Conservation (phyloP, 2,888 invertebrate species). For the Lasioglossum zephyrum region DNA sequence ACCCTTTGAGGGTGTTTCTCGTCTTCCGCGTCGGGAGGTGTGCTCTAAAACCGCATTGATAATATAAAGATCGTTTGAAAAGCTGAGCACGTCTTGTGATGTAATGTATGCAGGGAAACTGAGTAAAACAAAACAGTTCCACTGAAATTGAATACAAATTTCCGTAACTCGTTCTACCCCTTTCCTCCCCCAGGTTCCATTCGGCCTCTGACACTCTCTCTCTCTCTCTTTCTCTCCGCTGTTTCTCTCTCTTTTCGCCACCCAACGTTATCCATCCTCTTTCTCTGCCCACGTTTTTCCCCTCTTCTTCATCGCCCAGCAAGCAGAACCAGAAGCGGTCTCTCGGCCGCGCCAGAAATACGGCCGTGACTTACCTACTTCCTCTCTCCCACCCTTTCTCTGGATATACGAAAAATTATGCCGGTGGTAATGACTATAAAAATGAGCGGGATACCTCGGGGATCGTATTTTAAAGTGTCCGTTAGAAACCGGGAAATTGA, state of each 20-base stretch:
- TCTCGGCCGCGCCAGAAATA: conserved; percentile 60
- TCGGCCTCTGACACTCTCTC: conserved; percentile 18
- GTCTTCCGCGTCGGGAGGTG: conserved; percentile 38
- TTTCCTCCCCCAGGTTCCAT: not conserved
- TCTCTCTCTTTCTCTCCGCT: conserved; percentile 21
- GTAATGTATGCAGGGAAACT: conserved; percentile 75
- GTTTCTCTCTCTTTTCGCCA: not conserved
- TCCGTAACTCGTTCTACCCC: conserved; percentile 41
- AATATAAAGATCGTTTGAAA: conserved; percentile 75
- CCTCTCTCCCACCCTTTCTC: not conserved
- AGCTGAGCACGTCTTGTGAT: conserved; percentile 70
- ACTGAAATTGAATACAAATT: conserved; percentile 80
- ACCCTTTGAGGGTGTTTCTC: conserved; percentile 26
- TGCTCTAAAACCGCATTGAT: conserved; percentile 73
- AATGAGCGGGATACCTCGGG: conserved; percentile 67
- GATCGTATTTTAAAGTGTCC: conserved; percentile 66
- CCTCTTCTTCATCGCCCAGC: not conserved
- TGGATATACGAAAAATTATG: conserved; percentile 74
- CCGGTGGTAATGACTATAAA: conserved; percentile 71
- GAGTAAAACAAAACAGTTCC: conserved; percentile 77
- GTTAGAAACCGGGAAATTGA: conserved; percentile 34
- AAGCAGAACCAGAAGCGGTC: not conserved
- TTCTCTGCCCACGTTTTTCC: not conserved
- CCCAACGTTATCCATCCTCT: not conserved
- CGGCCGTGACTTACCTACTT: conserved; percentile 51